Percentiles rank a stretch among this genome's conserved stretches.
Conservation (phyloP, 2,113 vertebrate genomes). For the Rhynchomys soricoides region DNA sequence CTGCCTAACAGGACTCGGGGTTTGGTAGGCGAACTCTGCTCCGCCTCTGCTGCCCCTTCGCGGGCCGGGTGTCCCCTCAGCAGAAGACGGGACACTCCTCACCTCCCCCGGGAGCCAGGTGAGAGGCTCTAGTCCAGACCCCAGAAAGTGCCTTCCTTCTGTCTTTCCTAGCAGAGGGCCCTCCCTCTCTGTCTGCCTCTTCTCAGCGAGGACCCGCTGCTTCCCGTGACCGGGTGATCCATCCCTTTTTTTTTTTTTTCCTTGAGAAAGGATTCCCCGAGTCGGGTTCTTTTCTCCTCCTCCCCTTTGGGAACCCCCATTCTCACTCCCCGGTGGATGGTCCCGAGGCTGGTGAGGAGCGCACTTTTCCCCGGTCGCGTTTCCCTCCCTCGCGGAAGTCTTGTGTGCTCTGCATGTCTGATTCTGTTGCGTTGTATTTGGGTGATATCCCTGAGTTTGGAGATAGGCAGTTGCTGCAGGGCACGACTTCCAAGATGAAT, state of each 20-base stretch:
- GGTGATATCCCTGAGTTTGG: constrained; percentile 32
- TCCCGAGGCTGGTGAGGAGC: constrained; percentile 58
- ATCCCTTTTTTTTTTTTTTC: not conserved
- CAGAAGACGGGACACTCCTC: constrained; percentile 87
- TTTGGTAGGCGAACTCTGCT: constrained; percentile 37
- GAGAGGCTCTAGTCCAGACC: constrained; percentile 8
- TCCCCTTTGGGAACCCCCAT: constrained; percentile 14
- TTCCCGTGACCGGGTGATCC: constrained; percentile 13
- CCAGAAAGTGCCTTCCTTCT: constrained; percentile 61
- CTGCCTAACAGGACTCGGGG: not conserved
- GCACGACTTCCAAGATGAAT: constrained; percentile 63
- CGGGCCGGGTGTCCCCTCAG: constrained; percentile 18
- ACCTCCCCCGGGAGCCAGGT: constrained; percentile 33
- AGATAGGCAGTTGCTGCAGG: constrained; percentile 64
- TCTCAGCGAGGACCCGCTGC: not conserved
- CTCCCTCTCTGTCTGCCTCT: not conserved
- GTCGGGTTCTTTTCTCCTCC: not conserved
- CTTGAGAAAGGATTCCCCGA: constrained; percentile 42
- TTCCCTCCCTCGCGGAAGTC: constrained; percentile 66
- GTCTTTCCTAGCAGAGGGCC: constrained; percentile 38
- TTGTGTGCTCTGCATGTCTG: constrained; percentile 65
- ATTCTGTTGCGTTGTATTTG: constrained; percentile 69
- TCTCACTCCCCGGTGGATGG: not conserved
- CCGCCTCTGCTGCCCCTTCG: not conserved
- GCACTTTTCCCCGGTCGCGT: constrained; percentile 62